Conservation (phyloP, 2,113 vertebrate genomes). For the Urocynchramus pylzowi region DNA sequence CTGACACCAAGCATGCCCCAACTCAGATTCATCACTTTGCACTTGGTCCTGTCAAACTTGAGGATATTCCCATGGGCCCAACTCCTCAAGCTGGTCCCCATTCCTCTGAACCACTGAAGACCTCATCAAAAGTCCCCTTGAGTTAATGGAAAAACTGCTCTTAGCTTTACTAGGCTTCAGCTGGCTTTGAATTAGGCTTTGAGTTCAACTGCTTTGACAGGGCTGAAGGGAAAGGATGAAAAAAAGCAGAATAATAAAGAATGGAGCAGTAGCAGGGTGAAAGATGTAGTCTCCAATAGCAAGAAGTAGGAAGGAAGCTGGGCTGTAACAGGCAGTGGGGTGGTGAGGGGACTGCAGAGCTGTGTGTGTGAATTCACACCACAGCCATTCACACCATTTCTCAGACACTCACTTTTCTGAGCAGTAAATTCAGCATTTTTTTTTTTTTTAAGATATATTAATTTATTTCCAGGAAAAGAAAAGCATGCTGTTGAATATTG, state of each 20-base stretch:
- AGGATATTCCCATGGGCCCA: not conserved
- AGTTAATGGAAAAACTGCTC: not conserved
- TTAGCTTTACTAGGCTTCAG: not conserved
- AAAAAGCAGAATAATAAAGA: not conserved
- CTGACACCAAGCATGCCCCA: accelerated
- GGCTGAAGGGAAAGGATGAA: not conserved
- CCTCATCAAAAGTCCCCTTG: not conserved
- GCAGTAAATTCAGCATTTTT: not conserved
- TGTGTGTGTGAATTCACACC: not conserved
- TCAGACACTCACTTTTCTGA: not conserved
- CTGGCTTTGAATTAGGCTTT: not conserved
- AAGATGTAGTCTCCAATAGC: not conserved
- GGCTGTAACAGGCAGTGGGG: not conserved
- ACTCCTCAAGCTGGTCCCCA: accelerated
- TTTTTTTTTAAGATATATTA: not conserved
- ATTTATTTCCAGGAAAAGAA: constrained; percentile 11
- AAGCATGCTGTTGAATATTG: constrained; percentile 5
- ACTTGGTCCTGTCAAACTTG: not conserved
- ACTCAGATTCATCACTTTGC: too few relatives aligned
- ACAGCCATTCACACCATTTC: not conserved
- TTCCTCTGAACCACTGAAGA: not conserved
- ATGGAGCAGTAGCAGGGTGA: not conserved
- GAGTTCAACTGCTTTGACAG: not conserved
- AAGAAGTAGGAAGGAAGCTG: not conserved
- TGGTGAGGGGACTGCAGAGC: not conserved